Base-by-base conservation (phyloP, 2,113 vertebrate genomes). In the Salvelinus namaycush region DNA sequence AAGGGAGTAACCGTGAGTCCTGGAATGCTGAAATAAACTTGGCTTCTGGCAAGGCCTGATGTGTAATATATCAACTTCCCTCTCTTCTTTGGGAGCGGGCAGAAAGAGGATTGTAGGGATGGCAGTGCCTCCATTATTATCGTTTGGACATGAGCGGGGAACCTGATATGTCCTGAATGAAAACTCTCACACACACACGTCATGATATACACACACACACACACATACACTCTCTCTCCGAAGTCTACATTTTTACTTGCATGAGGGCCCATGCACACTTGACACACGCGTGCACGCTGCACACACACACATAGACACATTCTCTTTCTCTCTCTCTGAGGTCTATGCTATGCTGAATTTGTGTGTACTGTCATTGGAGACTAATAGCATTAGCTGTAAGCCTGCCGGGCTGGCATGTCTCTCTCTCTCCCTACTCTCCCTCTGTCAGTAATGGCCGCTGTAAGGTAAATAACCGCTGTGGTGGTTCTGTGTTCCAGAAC, bases 401-500 rank as follows among this genome's bases (percentile, higher is more conserved):
- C 60, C 18, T 9, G 34, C 68, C 5, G 51, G 16, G 3, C 68
- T 70, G 62, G 72, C 59, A 68, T 20, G 72, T 44, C 39, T 44
- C 39, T 12, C 54, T 62, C n/a, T 16, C 8, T 27, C 18, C 51
- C 24, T 51, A 44, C 16, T 24, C 20, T n/a, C 29, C n/a, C 68
- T 11, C 39, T 44, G 39, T 44, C 39, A 44, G 39, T 44, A 44
- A 44, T 44, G 39, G 9, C 39, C 2, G 9, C 39, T 44, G 39
- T 79, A n/a, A 62, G 39, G 60, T 48, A 64, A 83, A 75, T 84
- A 85, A 76, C 20, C 1, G 14, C 27, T 72, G 39, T 75, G 59
- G 64, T 79, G 60, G 70, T 68, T 69, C 78, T 87, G 22, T 81
- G 60, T 93, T 92, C 51, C 91, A 99, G 97, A 96, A 98, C 87